A percentile compares a stretch with the other conserved stretches of the same genome.
Conservation (phyloP, 2,797 vertebrate species). For the Parauchenoglanis ngamensis region DNA sequence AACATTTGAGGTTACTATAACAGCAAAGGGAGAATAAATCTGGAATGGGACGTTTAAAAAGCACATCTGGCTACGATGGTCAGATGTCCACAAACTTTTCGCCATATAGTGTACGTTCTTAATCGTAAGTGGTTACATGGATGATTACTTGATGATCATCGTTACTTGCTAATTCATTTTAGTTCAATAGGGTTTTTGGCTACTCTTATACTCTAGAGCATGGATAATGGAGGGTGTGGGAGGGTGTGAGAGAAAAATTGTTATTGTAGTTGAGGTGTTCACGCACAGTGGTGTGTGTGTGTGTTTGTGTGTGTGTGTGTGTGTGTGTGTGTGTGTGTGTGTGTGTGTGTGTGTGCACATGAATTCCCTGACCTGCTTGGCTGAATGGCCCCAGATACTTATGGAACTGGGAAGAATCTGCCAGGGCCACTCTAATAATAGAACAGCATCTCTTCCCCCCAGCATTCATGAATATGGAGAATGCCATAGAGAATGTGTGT, state of each 20-base stretch:
- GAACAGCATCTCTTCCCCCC: slow-evolving; percentile 68
- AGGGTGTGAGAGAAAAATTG: not conserved
- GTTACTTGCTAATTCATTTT: not conserved
- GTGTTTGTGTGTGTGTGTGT: slow-evolving; percentile 7
- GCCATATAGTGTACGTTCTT: not conserved
- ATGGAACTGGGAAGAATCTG: slow-evolving; percentile 36
- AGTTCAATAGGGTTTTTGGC: not conserved
- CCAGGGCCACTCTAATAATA: slow-evolving; percentile 69
- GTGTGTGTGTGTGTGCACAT: not conserved
- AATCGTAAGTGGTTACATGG: not conserved
- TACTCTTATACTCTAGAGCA: not conserved
- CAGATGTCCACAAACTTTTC: not conserved
- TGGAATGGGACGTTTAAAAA: not conserved
- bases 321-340: slow-evolving; percentile 4
- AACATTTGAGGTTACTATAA: not conserved
- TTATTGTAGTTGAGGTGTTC: slow-evolving; percentile 21
- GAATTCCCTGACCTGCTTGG: slow-evolving; percentile 34
- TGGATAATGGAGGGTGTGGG: not conserved
- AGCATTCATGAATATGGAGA: slow-evolving; percentile 76
- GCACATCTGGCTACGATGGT: too few relatives aligned
- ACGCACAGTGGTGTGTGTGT: not conserved
- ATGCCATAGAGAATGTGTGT: slow-evolving; percentile 27
- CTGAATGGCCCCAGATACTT: slow-evolving; percentile 35
- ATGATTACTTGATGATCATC: slow-evolving; percentile 1
- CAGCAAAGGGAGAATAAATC: not conserved